Evolutionary conservation across 1,140 invertebrate genomes (phyloP).

Genomic region (Bicyclus anynana): DNA sequence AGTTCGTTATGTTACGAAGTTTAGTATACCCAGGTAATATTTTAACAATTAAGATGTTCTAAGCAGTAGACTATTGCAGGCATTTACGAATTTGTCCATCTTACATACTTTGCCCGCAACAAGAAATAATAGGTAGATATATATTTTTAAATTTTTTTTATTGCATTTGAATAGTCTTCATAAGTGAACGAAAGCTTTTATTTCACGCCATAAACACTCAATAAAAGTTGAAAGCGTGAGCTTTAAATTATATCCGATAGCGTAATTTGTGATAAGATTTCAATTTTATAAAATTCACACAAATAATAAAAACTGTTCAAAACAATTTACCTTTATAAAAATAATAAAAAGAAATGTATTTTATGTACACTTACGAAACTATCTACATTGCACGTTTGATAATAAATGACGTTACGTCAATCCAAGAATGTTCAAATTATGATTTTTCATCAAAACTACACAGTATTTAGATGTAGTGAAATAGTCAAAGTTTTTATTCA

Average conservation of each 20-base stretch:
- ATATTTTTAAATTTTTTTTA: not conserved
- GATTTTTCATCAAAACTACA: not conserved
- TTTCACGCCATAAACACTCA: not conserved
- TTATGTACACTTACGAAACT: constrained; percentile 39
- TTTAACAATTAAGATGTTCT: too few species aligned
- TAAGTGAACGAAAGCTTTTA: constrained; percentile 5
- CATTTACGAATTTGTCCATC: too few species aligned
- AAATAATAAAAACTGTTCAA: not conserved
- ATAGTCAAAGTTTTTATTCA: too few species aligned
- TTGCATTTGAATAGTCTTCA: not conserved
- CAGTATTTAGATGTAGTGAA: too few species aligned
- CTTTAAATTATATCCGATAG: not conserved
- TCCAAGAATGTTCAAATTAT: constrained; percentile 20
- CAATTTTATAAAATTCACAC: not conserved
- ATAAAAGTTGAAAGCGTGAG: not conserved
- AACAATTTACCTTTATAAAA: not conserved
- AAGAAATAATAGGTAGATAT: too few species aligned
- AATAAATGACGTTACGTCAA: constrained; percentile 44
- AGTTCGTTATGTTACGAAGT: too few species aligned
- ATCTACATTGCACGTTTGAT: constrained; percentile 51
- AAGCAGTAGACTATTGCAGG: too few species aligned
- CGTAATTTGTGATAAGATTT: not conserved
- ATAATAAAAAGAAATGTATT: too few species aligned
- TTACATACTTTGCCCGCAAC: too few species aligned
- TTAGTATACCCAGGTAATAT: too few species aligned